These are phyloP conservation scores for Plumapathes pennacea DNA, from an alignment of 92 coral and sea anemone species.

Conservation along the genomic window DNA sequence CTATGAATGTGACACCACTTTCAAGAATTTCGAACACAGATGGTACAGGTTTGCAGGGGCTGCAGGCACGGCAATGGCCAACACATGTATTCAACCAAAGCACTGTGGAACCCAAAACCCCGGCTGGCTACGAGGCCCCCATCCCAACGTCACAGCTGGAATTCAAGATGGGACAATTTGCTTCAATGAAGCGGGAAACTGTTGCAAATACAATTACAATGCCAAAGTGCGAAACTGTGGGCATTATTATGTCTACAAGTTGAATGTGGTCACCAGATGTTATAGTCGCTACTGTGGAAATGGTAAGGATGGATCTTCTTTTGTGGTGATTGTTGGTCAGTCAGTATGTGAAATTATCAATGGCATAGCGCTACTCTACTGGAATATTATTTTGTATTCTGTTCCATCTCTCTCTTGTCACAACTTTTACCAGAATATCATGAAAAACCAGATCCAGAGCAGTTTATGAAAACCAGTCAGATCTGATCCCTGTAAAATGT, in stretches of 20 bases:
- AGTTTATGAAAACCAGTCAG: too few relatives aligned
- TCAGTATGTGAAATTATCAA: too few relatives aligned
- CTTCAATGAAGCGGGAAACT: not conserved
- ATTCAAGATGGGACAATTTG: constrained; percentile 24
- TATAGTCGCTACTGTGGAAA: constrained; percentile 42
- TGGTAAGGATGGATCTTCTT: too few relatives aligned
- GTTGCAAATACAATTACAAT: constrained; percentile 1
- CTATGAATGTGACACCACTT: constrained; percentile 1
- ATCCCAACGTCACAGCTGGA: constrained; percentile 22
- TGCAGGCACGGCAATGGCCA: constrained; percentile 47
- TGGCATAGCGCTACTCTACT: too few relatives aligned
- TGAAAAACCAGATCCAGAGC: too few relatives aligned
- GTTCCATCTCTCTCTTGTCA: too few relatives aligned
- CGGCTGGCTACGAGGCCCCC: constrained; percentile 31
- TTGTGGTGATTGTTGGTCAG: too few relatives aligned
- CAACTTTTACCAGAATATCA: too few relatives aligned
- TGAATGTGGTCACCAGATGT: constrained; percentile 5
- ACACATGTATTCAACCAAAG: constrained; percentile 1
- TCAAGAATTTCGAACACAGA: not conserved
- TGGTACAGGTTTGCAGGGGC: constrained; percentile 42
- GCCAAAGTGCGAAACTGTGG: constrained; percentile 57
- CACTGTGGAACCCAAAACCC: constrained; percentile 25
- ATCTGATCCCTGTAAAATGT: too few relatives aligned
- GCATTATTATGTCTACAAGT: constrained; percentile 45
- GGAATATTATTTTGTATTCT: too few relatives aligned